Evolutionary conservation across 1,140 invertebrate species (phyloP), one percentile per base, ranked within the genome.

Genomic region (Drosophila grimshawi): DNA sequence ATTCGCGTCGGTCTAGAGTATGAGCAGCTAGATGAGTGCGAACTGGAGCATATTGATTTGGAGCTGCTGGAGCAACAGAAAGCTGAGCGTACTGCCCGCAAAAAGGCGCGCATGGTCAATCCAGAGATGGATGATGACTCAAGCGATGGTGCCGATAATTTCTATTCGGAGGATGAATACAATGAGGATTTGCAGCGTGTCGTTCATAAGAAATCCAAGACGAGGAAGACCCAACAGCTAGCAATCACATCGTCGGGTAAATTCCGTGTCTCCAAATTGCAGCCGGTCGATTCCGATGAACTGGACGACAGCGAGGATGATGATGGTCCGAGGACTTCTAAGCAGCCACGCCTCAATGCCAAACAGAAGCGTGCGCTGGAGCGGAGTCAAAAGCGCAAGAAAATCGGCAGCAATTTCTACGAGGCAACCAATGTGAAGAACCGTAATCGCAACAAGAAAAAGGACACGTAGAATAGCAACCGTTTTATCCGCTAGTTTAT

Each of bases 381-480:
- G 76, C 94, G 97, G 61, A 94, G 95, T 19, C 93, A 94, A 71
- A 97, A 96, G 90, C 94, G 95, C 3, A 98, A 97, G 92, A 98
- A 98, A 88, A 96, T 97, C 74, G 98, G 98, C 68, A 97, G 96
- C 88, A 97, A 98, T 93, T 99, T 98, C 91, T 99, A 99, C 93
- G 96, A 97, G 94, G 95, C 96, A 32, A 94, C 96, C 3, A 98
- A 99, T 94, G 98, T 99, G 32, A 99, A 99, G 92, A 99, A 98
- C 63, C 82, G 91, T 19, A 92, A 92, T 64, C 78, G 91, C 19
- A 91, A 92, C 76, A 92, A 91, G 43, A 92, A 91, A 51, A 83
- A 78, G 74, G 85, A 90, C 8, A 45, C 76, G n/a, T 86, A 90
- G 52, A 5, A 19, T 19, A 33, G 32, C 5, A 1, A 46, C 29